Conservation (phyloP, 1,140 invertebrate species). For the Arctopsyche grandis region DNA sequence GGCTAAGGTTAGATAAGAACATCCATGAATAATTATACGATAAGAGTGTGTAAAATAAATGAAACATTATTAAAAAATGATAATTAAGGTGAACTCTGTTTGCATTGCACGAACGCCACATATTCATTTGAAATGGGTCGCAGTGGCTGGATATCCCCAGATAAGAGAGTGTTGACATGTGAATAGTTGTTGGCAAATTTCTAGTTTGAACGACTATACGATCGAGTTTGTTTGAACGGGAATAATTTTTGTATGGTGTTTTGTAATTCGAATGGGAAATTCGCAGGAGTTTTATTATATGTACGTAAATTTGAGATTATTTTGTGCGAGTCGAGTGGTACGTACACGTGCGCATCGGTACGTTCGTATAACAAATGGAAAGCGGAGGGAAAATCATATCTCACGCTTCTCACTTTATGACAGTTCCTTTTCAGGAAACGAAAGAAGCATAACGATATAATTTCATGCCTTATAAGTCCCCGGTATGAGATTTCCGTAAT, state of each 20-base stretch:
- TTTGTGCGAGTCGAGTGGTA: neutral
- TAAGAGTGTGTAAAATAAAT: neutral
- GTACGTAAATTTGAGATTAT: neutral
- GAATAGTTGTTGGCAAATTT: neutral
- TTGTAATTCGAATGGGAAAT: neutral
- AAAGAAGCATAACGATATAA: conserved; percentile 49
- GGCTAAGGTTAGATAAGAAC: conserved; percentile 21
- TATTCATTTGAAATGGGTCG: neutral
- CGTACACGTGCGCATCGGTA: conserved; percentile 2
- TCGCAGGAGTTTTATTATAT: neutral
- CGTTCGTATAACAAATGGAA: conserved; percentile 15
- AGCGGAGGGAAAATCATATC: conserved; percentile 14
- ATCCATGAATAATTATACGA: neutral
- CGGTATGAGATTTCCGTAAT: conserved; percentile 45
- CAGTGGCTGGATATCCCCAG: neutral
- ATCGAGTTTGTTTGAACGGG: too few species aligned
- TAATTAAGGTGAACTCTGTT: neutral
- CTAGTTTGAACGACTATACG: neutral
- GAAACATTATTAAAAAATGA: too few species aligned
- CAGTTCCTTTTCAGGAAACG: conserved; percentile 33
- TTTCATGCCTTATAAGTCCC: conserved; percentile 49
- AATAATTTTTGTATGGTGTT: too few species aligned
- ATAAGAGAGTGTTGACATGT: conserved; percentile 1
- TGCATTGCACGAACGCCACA: neutral
- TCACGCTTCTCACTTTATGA: conserved; percentile 29